Conservation (phyloP, 2,113 vertebrate genomes). For the Sphyrna mokarran region DNA sequence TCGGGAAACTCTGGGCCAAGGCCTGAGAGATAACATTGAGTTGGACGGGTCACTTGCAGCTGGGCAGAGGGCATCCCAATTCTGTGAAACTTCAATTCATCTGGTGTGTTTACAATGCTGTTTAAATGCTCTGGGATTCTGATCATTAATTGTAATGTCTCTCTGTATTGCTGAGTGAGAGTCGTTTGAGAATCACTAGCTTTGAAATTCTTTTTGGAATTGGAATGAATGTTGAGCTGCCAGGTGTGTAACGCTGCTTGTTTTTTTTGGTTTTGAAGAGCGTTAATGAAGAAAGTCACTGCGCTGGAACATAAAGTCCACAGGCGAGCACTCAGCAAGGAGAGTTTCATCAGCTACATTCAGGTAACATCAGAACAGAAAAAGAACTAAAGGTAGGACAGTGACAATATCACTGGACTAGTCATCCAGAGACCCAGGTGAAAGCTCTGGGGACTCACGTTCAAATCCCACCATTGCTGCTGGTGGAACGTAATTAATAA, state of each 20-base stretch:
- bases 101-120: too few species aligned
- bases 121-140: neutral
- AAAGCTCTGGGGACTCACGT: too few species aligned
- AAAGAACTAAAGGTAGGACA: too few species aligned
- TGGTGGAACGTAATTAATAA: too few species aligned
- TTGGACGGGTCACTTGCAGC: too few species aligned
- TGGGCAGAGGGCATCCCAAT: neutral
- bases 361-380: conserved; percentile 53
- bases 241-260: neutral
- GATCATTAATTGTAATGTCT: neutral
- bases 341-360: conserved; percentile 81
- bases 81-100: too few species aligned
- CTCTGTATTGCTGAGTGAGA: neutral
- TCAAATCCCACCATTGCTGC: too few species aligned
- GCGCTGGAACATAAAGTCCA: conserved; percentile 90
- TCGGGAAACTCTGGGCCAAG: too few species aligned
- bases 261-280: conserved; percentile 53
- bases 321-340: conserved; percentile 71
- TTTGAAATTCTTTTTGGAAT: neutral
- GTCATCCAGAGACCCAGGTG: too few species aligned
- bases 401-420: too few species aligned
- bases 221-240: too few species aligned
- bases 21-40: too few species aligned
- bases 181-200: neutral
- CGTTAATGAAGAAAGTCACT: conserved; percentile 76